phyloP scores from a whole-genome alignment of 2,888 invertebrate species.

The Spodoptera exigua region DNA sequence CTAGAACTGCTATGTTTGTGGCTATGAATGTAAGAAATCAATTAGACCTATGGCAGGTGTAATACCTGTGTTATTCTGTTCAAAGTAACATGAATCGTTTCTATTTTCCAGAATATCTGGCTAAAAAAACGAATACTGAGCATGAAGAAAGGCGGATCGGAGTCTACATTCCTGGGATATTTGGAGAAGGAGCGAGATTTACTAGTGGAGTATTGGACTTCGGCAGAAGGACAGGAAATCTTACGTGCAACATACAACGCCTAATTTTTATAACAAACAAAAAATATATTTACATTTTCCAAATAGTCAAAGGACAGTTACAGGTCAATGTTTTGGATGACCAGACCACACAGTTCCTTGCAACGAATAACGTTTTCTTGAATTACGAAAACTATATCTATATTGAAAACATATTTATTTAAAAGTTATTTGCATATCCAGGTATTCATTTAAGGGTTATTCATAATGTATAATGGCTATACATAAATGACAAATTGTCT shows the following conservation, averaged over 20 bases:
- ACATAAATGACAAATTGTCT: conserved; percentile 46
- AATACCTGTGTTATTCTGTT: no score
- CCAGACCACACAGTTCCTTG: conserved; percentile 8
- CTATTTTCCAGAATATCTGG: conserved; percentile 90
- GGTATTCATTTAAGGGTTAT: conserved; percentile 22
- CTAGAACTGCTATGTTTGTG: conserved; percentile 6
- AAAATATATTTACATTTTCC: conserved; percentile 10
- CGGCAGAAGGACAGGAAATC: conserved; percentile 91
- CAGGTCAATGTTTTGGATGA: conserved; percentile 8
- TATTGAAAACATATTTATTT: neutral
- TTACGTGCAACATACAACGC: conserved; percentile 63
- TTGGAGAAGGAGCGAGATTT: conserved; percentile 92
- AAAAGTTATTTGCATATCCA: conserved; percentile 20
- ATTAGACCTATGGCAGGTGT: no score
- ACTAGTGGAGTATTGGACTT: conserved; percentile 93
- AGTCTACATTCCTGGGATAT: conserved; percentile 90
- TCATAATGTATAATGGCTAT: conserved; percentile 10
- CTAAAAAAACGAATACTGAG: conserved; percentile 81
- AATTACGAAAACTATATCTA: conserved; percentile 16
- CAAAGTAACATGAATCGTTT: conserved; percentile 2
- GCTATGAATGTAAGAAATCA: neutral
- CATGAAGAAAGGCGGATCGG: conserved; percentile 87
- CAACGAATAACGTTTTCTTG: conserved; percentile 7
- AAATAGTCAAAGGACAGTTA: conserved; percentile 4
- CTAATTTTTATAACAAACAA: conserved; percentile 26